Evolutionary conservation across 2,888 invertebrate species (phyloP).

Genomic region (Acrocera orbiculus): DNA sequence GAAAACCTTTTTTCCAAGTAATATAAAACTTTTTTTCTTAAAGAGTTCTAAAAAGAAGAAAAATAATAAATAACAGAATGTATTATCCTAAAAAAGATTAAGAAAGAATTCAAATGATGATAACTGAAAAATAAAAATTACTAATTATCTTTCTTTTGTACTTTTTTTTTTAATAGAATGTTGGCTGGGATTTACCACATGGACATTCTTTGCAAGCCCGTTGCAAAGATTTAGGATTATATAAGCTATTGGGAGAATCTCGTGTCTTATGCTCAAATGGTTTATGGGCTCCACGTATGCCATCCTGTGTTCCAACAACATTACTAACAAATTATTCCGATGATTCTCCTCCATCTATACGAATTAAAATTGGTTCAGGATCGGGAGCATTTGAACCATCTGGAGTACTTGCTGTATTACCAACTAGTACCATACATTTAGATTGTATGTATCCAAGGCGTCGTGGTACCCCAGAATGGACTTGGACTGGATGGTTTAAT

Average conservation of each 20-base stretch:
- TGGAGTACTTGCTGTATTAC: conserved; percentile 62
- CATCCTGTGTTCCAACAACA: conserved; percentile 74
- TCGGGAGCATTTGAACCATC: conserved; percentile 64
- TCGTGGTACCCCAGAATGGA: conserved; percentile 72
- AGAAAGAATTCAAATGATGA: no score
- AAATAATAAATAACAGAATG: no score
- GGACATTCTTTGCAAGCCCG: conserved; percentile 57
- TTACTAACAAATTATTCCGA: conserved; percentile 73
- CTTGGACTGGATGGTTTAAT: conserved; percentile 66
- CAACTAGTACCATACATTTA: conserved; percentile 58
- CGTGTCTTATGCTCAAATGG: conserved; percentile 64
- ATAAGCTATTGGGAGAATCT: conserved; percentile 67
- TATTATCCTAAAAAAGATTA: no score
- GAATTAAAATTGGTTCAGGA: conserved; percentile 57
- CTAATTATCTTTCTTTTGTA: no score
- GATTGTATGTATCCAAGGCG: conserved; percentile 64
- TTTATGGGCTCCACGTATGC: conserved; percentile 56
- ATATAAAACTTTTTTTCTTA: no score
- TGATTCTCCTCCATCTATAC: conserved; percentile 65
- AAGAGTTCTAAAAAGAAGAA: no score
- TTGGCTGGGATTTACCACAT: conserved; percentile 54
- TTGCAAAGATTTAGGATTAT: conserved; percentile 65
- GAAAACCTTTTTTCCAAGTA: no score
- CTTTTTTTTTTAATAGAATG: no score
- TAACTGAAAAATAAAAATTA: no score